Base-by-base conservation (phyloP, 2,888 invertebrate genomes). In the Rhingia rostrata region DNA sequence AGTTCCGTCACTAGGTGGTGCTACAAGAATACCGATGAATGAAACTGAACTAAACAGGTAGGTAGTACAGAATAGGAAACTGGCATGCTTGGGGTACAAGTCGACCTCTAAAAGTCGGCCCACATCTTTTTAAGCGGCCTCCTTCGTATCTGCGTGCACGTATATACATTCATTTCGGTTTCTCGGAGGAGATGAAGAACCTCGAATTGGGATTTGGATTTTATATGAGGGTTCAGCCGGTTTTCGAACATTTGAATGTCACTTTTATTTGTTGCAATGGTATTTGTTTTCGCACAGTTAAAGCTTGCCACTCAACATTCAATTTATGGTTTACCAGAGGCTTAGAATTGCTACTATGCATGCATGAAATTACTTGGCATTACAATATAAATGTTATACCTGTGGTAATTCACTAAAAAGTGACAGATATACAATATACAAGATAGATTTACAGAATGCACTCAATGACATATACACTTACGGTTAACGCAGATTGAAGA, bases 71-170 rank as follows among this genome's bases (percentile, higher is more conserved):
- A 64, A 69, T 69, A 84, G 72, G 70, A 84, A 74, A 60, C 61
- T 84, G 51, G 47, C 49, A 37, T 33, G 64, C 30, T 45, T 73
- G 53, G 43, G 70, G 66, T 54, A 75, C 49, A 74, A 47, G 66
- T 61, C 74, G 84, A 84, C 80, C 84, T 84, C 84, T 80, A 84
- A 84, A 83, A 84, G 35, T 60, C 74, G 75, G 70, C 84, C 80
- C 84, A 84, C 80, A 70, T 84, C 49, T 58, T 60, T 54, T 22
- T 10, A 45, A 6, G 51, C 72, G 49, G 73, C 73, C 78, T 78
- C 78, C 82, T 54, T 66, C 70, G 72, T 82, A 77, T 72, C 35
- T 53, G 22, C 49, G 30, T n/a, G n/a, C 58, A 39, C n/a, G 60
- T 74, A 69, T 58, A 51, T 58, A 70, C 4, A 12, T 10, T 51